phyloP scores from a whole-genome alignment of 1,140 invertebrate genomes.

The Calycopis cecrops region DNA sequence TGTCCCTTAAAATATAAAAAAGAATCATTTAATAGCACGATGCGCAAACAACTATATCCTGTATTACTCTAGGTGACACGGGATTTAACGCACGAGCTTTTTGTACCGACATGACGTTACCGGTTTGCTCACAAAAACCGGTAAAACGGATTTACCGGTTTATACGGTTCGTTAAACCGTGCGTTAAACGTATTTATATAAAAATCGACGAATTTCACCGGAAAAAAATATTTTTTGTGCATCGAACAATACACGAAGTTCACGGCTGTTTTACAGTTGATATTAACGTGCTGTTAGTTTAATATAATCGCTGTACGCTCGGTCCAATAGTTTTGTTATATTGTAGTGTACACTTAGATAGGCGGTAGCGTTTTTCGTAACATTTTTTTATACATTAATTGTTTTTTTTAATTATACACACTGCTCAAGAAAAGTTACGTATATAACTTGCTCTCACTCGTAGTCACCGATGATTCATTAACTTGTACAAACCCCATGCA shows the following conservation, averaged over 20 bases:
- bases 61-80: too few relatives aligned
- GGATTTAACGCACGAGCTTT: not conserved
- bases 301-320: not conserved
- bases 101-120: not conserved
- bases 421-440: too few relatives aligned
- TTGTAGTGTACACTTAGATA: conserved; percentile 15
- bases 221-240: not conserved
- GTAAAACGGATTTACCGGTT: conserved; percentile 1
- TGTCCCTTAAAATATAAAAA: too few relatives aligned
- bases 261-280: not conserved
- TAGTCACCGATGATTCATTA: too few relatives aligned
- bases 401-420: too few relatives aligned
- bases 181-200: conserved; percentile 3
- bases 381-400: too few relatives aligned
- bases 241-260: not conserved
- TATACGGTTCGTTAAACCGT: conserved; percentile 7
- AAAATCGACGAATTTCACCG: not conserved
- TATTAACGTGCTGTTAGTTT: not conserved
- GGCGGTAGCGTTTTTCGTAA: not conserved
- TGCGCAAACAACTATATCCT: too few relatives aligned
- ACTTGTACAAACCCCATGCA: too few relatives aligned
- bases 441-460: too few relatives aligned
- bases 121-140: not conserved
- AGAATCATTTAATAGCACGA: too few relatives aligned
- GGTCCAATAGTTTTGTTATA: not conserved